Base-by-base conservation (phyloP, 1,140 invertebrate genomes). In the Rhysida immarginata region DNA sequence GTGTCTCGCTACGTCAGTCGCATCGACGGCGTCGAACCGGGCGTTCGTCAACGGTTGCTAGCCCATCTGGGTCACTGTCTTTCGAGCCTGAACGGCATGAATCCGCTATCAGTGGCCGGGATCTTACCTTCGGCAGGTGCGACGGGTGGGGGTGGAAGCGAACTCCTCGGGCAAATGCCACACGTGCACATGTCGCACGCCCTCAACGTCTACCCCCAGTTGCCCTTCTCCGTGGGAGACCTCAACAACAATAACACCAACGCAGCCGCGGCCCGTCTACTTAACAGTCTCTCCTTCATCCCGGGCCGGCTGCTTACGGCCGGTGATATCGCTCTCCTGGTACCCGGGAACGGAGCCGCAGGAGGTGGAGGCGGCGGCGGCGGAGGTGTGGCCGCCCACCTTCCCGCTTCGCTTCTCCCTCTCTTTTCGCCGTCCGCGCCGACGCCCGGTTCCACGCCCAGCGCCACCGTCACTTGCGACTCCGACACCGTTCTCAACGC, bases 41-140 rank as follows among this genome's bases (percentile, higher is more conserved):
- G 77, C 0, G 74, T 87, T 20, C 81, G 80, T 62, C 78, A 82
- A 53, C 76, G 85, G 45, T 74, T 88, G 2, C 74, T 87, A 56
- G 73, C 78, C 56, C 84, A 87, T 66, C 72, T 90, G 57, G 77
- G 80, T 46, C 77, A 77, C 5, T 87, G 83, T 69, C 74, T 87
- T n/a, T 74, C 78, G 0, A 81, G 84, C 63, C 75, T 85, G 20
- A 63, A 25, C 21, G 20, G 8, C 14, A 27, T 51, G 26, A 20
- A 5, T 13, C 49, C 49, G 24, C 26, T 51, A 26, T 8, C 23
- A 60, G 62, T 46, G 11, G 63, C 42, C 56, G 61, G 49, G 57
- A 63, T 54, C 60, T 62, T 1, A 48, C 56, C 24, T 58, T 62
- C 45, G 45, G 52, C 50, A 45, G 20, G 5, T 5, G 44, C 8